These are phyloP conservation scores for Sinodicranocentrus sp. DNA, from an alignment of 2,888 invertebrate species.

Conservation along the genomic window DNA sequence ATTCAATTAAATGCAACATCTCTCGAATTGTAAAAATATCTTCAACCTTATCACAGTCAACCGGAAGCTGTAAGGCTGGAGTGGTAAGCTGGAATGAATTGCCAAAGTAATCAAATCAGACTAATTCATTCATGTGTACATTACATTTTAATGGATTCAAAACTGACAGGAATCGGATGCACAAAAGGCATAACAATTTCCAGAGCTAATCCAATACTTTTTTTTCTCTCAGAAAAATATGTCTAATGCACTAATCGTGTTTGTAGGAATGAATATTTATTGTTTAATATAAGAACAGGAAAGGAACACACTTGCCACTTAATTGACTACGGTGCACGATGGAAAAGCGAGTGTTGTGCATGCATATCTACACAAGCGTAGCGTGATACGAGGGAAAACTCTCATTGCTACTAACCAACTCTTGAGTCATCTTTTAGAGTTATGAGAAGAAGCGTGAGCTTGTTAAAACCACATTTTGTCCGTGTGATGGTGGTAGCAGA, in stretches of 20 bases:
- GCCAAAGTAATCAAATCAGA: too few relatives aligned
- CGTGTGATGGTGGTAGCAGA: slow-evolving; percentile 66
- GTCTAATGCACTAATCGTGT: background rate
- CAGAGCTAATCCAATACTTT: too few relatives aligned
- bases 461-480: slow-evolving; percentile 37
- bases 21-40: too few relatives aligned
- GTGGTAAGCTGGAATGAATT: too few relatives aligned
- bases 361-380: background rate
- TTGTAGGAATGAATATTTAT: background rate
- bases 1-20: too few relatives aligned
- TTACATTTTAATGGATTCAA: too few relatives aligned
- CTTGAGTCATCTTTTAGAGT: slow-evolving; percentile 57
- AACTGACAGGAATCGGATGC: too few relatives aligned
- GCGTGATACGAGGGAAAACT: background rate
- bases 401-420: slow-evolving; percentile 49
- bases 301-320: background rate
- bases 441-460: slow-evolving; percentile 32
- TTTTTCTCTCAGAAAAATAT: background rate
- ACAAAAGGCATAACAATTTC: too few relatives aligned
- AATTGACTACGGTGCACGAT: background rate
- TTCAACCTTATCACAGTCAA: too few relatives aligned
- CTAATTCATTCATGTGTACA: too few relatives aligned
- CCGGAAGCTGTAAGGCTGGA: too few relatives aligned
- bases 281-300: background rate
- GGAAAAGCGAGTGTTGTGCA: background rate